These are phyloP conservation scores for Drosophila meridionalis DNA, from an alignment of 2,888 invertebrate species.

Conservation along the genomic window DNA sequence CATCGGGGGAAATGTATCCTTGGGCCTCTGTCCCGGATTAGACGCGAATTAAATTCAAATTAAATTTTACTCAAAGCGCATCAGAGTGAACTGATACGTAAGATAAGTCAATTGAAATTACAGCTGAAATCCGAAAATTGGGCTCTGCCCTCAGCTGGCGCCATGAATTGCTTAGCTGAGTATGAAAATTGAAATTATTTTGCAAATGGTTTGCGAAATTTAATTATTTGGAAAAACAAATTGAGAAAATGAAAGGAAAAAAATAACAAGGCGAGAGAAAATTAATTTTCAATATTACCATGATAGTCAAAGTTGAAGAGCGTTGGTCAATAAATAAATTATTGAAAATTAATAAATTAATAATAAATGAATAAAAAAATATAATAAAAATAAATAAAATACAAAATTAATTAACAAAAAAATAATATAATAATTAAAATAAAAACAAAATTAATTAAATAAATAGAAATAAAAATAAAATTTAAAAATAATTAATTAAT, in stretches of 20 bases:
- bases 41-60: slow-evolving; percentile 72
- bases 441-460: not conserved
- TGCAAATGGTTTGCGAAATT: slow-evolving; percentile 41
- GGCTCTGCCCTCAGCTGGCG: not conserved
- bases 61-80: slow-evolving; percentile 73
- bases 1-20: slow-evolving; percentile 46
- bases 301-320: not conserved
- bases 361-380: not conserved
- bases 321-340: not conserved
- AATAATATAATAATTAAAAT: not conserved
- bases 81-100: slow-evolving; percentile 75
- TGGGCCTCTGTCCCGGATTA: slow-evolving; percentile 45
- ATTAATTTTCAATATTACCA: not conserved
- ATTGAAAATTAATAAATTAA: not conserved
- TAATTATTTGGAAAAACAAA: slow-evolving; percentile 28
- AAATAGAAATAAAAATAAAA: not conserved
- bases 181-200: slow-evolving; percentile 53
- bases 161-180: slow-evolving; percentile 41
- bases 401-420: too few relatives aligned
- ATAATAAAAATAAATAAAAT: not conserved
- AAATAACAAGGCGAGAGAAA: not conserved
- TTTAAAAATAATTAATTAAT: not conserved
- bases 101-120: slow-evolving; percentile 61
- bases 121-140: slow-evolving; percentile 17
- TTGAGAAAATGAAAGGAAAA: slow-evolving; percentile 8